Evolutionary conservation across 2,888 invertebrate species (phyloP).

Genomic region (Eupithecia exiguata): DNA sequence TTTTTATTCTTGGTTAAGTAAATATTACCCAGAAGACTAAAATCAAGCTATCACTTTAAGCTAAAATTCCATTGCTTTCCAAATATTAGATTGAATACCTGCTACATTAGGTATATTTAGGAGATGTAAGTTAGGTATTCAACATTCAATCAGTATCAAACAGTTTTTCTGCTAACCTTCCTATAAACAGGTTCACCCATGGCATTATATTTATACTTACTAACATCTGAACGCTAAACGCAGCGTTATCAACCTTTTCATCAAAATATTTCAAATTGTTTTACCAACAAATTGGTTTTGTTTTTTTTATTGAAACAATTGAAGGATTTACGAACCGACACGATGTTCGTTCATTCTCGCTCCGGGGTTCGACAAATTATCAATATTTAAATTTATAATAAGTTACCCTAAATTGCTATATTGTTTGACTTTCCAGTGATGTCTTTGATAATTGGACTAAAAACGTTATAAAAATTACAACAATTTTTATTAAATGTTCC

Average conservation of each 20-base stretch:
- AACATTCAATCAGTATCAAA: background rate
- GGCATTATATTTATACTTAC: conserved; percentile 63
- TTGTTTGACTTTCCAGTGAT: background rate
- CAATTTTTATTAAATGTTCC: background rate
- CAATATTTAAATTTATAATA: conserved; percentile 59
- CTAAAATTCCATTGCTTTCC: background rate
- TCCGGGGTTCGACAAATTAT: conserved; percentile 60
- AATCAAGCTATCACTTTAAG: background rate
- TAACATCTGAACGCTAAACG: conserved; percentile 60
- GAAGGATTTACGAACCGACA: conserved; percentile 69
- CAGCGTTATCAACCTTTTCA: conserved; percentile 66
- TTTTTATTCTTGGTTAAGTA: background rate
- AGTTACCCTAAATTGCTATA: conserved; percentile 23
- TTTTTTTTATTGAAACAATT: conserved; percentile 48
- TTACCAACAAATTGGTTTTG: conserved; percentile 52
- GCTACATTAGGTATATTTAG: background rate
- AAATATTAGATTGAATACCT: background rate
- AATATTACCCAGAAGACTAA: background rate
- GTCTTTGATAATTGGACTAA: background rate
- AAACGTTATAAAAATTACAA: background rate
- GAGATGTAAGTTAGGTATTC: background rate
- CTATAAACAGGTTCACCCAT: conserved; percentile 64
- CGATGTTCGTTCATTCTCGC: conserved; percentile 58
- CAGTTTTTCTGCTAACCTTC: conserved; percentile 57
- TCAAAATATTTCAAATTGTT: conserved; percentile 71